phyloP scores from a whole-genome alignment of 1,140 invertebrate species.

The Bicyclus anynana region DNA sequence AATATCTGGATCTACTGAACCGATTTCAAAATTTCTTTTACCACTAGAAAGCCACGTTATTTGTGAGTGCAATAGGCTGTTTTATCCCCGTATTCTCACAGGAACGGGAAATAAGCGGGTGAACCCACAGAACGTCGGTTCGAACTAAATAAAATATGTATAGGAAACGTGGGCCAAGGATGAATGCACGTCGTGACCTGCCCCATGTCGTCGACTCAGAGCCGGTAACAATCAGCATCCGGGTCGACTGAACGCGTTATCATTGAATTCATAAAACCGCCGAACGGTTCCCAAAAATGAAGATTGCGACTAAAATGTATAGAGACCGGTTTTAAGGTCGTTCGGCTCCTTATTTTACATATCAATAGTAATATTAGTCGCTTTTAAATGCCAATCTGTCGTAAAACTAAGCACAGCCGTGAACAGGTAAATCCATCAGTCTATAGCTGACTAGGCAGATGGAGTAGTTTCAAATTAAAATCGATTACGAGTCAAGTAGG shows the following conservation, averaged over 20 bases:
- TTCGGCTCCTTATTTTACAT: conserved; percentile 1
- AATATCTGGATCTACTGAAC: too few species aligned
- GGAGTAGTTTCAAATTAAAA: too few species aligned
- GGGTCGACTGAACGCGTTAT: conserved; percentile 51
- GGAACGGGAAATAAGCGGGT: too few species aligned
- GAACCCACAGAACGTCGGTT: too few species aligned
- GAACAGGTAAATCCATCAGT: not conserved
- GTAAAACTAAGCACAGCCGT: not conserved
- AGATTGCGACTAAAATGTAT: conserved; percentile 26
- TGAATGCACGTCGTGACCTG: conserved; percentile 42
- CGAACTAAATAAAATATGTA: conserved; percentile 20
- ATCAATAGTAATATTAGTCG: not conserved
- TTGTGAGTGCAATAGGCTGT: too few species aligned
- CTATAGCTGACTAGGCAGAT: too few species aligned
- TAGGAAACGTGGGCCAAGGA: conserved; percentile 32
- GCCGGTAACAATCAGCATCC: conserved; percentile 48
- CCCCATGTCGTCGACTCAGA: conserved; percentile 33
- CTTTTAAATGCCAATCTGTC: not conserved
- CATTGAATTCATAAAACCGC: conserved; percentile 36
- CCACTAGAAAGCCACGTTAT: too few species aligned
- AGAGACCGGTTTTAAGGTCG: conserved; percentile 34
- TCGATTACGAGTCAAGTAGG: not conserved
- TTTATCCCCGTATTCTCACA: too few species aligned
- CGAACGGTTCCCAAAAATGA: conserved; percentile 40
- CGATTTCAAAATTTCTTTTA: too few species aligned